Conservation (phyloP, 2,888 invertebrate genomes). For the Bembecia ichneumoniformis region DNA sequence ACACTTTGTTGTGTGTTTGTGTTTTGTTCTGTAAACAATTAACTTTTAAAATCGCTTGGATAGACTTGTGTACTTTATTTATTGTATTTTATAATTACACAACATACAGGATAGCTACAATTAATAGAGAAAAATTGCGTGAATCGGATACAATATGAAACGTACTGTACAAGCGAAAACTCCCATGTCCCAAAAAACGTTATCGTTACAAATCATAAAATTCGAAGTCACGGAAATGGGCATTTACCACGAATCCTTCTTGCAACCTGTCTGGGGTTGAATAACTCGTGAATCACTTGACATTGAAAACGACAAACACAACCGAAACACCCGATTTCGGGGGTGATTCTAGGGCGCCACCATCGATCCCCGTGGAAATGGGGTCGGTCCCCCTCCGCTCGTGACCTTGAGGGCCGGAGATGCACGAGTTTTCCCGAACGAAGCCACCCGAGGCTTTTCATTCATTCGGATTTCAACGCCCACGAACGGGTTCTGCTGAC, state of each 20-base stretch:
- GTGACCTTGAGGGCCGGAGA: conserved; percentile 50
- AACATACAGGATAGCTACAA: too few relatives aligned
- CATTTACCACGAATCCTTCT: conserved; percentile 41
- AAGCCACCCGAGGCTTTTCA: conserved; percentile 47
- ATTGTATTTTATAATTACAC: neutral
- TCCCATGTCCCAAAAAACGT: neutral
- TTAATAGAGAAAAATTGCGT: too few relatives aligned
- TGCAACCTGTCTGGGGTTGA: conserved; percentile 13
- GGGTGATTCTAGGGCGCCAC: conserved; percentile 48
- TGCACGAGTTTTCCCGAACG: conserved; percentile 51
- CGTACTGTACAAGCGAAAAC: neutral
- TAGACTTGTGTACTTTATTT: too few relatives aligned
- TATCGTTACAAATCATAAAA: conserved; percentile 24
- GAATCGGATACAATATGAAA: too few relatives aligned
- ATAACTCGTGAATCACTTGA: conserved; percentile 48
- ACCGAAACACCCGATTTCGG: conserved; percentile 40
- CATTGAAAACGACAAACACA: conserved; percentile 55
- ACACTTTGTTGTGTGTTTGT: too few relatives aligned
- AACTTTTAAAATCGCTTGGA: too few relatives aligned
- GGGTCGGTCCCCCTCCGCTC: conserved; percentile 41
- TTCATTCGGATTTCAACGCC: conserved; percentile 43
- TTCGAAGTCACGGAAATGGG: conserved; percentile 44
- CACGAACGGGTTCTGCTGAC: conserved; percentile 17
- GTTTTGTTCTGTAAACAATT: too few relatives aligned
- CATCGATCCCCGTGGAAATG: conserved; percentile 67